Evolutionary conservation across 2,888 invertebrate species (phyloP).

Genomic region (Caenorhabditis angaria): DNA sequence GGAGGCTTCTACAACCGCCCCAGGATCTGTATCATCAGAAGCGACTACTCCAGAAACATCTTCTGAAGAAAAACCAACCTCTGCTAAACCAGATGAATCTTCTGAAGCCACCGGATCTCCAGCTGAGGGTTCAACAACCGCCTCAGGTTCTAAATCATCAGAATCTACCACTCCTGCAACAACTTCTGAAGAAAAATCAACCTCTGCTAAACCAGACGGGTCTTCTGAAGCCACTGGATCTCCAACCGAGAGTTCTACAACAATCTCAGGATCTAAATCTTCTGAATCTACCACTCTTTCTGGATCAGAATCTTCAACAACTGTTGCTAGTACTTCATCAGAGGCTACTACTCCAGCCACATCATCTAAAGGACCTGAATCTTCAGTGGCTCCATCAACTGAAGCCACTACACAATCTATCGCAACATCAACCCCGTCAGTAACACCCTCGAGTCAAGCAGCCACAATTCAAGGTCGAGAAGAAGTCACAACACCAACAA

Average conservation of each 20-base stretch:
- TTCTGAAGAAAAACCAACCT: neutral
- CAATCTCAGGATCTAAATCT: neutral
- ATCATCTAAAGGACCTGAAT: constrained; percentile 3
- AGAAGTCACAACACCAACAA: constrained; percentile 9
- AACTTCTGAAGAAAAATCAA: constrained; percentile 12
- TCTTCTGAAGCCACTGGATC: constrained; percentile 9
- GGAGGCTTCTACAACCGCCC: constrained; percentile 3
- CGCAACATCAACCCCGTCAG: constrained; percentile 3
- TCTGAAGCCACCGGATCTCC: too few species aligned
- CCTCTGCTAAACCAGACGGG: constrained; percentile 3
- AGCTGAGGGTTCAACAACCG: too few species aligned
- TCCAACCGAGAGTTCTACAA: neutral
- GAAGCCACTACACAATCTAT: neutral
- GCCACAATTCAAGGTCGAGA: constrained; percentile 23
- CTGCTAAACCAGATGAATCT: constrained; percentile 1
- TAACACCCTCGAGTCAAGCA: constrained; percentile 1
- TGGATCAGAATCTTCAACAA: neutral
- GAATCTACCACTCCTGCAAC: constrained; percentile 8
- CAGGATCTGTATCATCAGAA: neutral
- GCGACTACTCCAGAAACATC: constrained; percentile 1
- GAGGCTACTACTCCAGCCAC: neutral
- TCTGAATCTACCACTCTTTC: constrained; percentile 14
- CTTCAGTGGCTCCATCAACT: neutral
- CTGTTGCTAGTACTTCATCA: neutral
- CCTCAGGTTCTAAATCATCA: neutral